Conservation (phyloP, 2,113 vertebrate species). For the Nothocercus julius region DNA sequence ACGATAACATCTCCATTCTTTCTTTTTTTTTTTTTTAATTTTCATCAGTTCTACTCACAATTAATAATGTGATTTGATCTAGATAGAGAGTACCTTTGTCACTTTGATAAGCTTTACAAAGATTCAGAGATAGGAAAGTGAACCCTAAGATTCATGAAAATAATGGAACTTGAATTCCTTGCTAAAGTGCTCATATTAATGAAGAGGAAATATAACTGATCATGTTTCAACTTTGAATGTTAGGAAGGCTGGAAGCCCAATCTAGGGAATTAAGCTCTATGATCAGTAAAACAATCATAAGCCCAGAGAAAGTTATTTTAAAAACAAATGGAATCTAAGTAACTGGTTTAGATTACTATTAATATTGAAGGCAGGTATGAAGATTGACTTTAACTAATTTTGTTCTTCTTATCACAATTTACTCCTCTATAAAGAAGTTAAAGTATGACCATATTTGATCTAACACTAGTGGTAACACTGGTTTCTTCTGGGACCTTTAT, state of each 20-base stretch:
- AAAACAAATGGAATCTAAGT: background rate
- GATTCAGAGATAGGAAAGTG: background rate
- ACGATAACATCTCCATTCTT: background rate
- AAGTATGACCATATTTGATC: background rate
- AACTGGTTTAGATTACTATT: background rate
- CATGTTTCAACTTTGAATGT: background rate
- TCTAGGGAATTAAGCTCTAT: background rate
- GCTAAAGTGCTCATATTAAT: background rate
- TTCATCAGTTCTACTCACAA: background rate
- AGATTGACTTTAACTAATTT: background rate
- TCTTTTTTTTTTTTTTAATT: background rate
- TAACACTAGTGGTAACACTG: background rate
- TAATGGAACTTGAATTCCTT: background rate
- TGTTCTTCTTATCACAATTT: background rate
- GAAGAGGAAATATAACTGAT: background rate
- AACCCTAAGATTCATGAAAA: background rate
- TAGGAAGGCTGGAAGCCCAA: background rate
- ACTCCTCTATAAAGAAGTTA: background rate
- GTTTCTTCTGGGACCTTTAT: background rate
- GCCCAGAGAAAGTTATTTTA: background rate
- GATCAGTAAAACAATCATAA: background rate
- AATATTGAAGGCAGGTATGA: background rate
- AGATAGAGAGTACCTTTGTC: background rate
- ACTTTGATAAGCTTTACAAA: background rate
- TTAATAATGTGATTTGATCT: background rate